Percentiles rank a stretch among this genome's conserved stretches.
These are phyloP conservation scores for Eristalis intricaria DNA, from an alignment of 2,888 invertebrate genomes.

Conservation along the genomic window DNA sequence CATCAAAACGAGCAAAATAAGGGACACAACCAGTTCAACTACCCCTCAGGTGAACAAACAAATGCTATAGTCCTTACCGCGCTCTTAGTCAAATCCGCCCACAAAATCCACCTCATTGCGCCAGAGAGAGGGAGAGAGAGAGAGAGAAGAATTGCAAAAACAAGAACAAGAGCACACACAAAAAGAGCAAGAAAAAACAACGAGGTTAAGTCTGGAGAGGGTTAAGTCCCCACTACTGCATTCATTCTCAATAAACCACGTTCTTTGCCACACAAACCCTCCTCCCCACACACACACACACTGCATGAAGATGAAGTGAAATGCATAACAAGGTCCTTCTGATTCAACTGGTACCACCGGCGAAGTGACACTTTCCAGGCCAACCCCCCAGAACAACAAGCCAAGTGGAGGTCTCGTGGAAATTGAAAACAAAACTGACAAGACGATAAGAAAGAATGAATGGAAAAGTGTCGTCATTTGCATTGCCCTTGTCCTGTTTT, in stretches of 20 bases:
- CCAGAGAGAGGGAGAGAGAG: no score
- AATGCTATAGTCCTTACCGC: conserved; percentile 43
- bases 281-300: background rate
- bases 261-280: conserved; percentile 10
- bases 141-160: no score
- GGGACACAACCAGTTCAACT: conserved; percentile 35
- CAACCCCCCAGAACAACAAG: conserved; percentile 31
- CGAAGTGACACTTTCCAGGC: conserved; percentile 56
- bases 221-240: conserved; percentile 36
- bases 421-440: conserved; percentile 48
- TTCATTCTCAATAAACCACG: conserved; percentile 50
- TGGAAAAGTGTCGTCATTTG: background rate
- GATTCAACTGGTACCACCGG: conserved; percentile 65
- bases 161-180: background rate
- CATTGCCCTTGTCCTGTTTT: conserved; percentile 63
- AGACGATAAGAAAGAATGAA: conserved; percentile 15
- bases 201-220: conserved; percentile 62
- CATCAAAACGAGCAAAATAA: conserved; percentile 17
- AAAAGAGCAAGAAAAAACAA: conserved; percentile 64
- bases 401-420: background rate
- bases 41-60: conserved; percentile 63
- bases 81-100: background rate
- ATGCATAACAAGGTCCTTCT: conserved; percentile 34
- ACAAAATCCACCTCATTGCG: background rate
- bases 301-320: conserved; percentile 3